Percentiles rank a stretch among this genome's conserved stretches.
Conservation (phyloP, 2,888 invertebrate species). For the Campoplex capitator region DNA sequence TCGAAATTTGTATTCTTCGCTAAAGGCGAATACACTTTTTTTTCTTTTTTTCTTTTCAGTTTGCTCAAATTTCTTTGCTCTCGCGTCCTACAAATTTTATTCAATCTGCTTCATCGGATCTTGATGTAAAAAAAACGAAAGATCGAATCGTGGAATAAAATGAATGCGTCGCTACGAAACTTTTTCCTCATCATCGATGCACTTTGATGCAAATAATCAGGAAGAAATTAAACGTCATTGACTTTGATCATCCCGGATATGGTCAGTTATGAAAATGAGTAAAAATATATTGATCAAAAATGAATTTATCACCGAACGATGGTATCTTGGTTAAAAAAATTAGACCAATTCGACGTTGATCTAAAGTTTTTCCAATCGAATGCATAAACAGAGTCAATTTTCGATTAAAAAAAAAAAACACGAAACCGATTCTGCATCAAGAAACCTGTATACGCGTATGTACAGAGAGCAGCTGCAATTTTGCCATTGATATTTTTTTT, state of each 20-base stretch:
- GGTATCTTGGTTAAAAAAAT: not conserved
- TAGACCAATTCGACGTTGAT: not conserved
- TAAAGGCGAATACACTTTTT: not conserved
- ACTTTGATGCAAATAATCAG: not conserved
- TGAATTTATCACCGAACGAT: not conserved
- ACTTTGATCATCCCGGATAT: not conserved
- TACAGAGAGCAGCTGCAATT: constrained; percentile 32
- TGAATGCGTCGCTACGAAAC: too few species aligned
- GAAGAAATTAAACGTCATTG: not conserved
- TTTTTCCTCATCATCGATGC: too few species aligned
- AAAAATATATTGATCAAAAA: not conserved
- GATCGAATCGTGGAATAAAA: too few species aligned
- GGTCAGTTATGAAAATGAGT: not conserved
- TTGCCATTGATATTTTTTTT: constrained; percentile 30
- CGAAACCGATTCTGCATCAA: constrained; percentile 2
- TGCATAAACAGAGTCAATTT: not conserved
- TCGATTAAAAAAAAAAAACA: not conserved
- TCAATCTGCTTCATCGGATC: too few species aligned
- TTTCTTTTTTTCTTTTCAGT: not conserved
- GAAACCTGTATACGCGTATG: constrained; percentile 3
- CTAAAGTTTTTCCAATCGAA: not conserved
- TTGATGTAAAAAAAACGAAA: too few species aligned
- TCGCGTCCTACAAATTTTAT: not conserved
- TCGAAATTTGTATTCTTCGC: not conserved
- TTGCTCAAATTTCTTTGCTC: not conserved